These are phyloP conservation scores for Rhagophthalmus giganteus DNA, from an alignment of 2,888 invertebrate genomes.

Conservation along the genomic window DNA sequence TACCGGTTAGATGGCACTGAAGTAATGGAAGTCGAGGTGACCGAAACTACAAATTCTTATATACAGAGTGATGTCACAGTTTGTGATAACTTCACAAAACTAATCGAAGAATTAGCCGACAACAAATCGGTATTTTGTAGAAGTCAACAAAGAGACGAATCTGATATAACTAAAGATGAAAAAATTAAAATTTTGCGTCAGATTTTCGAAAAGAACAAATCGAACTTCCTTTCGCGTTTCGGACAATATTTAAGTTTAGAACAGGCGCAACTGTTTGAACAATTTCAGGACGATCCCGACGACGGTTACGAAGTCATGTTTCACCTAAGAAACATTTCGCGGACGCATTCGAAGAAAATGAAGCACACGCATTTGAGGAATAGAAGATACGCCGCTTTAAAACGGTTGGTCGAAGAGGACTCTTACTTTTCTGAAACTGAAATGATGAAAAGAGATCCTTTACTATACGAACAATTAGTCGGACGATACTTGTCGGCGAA, in stretches of 20 bases:
- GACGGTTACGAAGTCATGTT: constrained; percentile 64
- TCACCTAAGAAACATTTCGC: constrained; percentile 65
- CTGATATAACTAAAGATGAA: constrained; percentile 69
- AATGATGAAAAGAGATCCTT: constrained; percentile 91
- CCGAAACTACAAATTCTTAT: too few relatives aligned
- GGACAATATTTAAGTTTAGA: constrained; percentile 69
- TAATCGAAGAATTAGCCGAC: constrained; percentile 65
- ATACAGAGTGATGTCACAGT: too few relatives aligned
- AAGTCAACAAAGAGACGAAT: constrained; percentile 79
- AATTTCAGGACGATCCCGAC: constrained; percentile 44
- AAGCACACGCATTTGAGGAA: constrained; percentile 65
- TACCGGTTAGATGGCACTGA: too few relatives aligned
- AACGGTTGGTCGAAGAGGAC: constrained; percentile 68
- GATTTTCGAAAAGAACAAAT: constrained; percentile 67
- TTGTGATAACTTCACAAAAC: too few relatives aligned
- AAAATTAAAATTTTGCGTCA: constrained; percentile 70
- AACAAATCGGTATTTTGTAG: constrained; percentile 72
- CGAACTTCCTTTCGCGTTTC: constrained; percentile 75
- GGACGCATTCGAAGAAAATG: constrained; percentile 59
- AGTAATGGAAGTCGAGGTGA: too few relatives aligned
- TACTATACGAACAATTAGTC: constrained; percentile 86
- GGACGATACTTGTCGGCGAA: constrained; percentile 82
- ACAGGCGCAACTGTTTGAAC: constrained; percentile 73
- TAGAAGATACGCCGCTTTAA: constrained; percentile 79
- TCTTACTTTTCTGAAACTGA: constrained; percentile 88